phyloP scores from a whole-genome alignment of 2,797 vertebrate genomes.

The Chrysocyon brachyurus region DNA sequence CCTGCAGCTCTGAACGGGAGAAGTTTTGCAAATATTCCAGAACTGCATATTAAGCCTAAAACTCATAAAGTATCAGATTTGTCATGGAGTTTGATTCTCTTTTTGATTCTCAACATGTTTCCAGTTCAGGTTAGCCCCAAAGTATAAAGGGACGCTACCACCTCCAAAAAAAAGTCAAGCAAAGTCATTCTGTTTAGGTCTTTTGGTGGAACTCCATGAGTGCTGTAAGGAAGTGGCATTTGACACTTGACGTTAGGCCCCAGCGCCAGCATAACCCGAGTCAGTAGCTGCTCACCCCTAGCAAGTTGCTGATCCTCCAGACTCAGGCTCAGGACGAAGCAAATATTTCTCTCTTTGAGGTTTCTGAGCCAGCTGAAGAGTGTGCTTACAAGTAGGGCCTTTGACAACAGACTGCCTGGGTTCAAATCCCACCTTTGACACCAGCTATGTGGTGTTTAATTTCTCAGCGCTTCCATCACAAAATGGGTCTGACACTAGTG shows the following conservation, averaged over 20 bases:
- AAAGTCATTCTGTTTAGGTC: not conserved
- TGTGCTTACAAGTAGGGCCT: not conserved
- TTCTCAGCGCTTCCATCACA: not conserved
- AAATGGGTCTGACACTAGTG: not conserved
- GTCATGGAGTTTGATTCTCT: not conserved
- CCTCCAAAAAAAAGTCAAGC: not conserved
- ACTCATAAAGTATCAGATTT: not conserved
- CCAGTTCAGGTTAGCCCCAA: not conserved
- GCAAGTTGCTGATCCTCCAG: not conserved
- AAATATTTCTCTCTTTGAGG: not conserved
- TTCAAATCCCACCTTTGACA: not conserved
- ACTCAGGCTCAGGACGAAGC: not conserved
- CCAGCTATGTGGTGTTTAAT: not conserved
- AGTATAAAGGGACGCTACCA: not conserved
- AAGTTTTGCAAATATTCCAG: not conserved
- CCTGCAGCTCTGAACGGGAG: not conserved
- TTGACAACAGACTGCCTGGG: not conserved
- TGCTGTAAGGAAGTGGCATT: not conserved
- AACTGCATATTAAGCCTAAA: not conserved
- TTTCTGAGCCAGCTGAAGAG: not conserved
- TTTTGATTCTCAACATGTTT: not conserved
- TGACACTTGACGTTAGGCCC: too few species aligned
- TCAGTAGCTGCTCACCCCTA: too few species aligned
- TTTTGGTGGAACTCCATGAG: not conserved
- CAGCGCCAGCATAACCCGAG: rapidly evolving